Base-by-base conservation (phyloP, 2,113 vertebrate species). In the Hippocampus abdominalis region DNA sequence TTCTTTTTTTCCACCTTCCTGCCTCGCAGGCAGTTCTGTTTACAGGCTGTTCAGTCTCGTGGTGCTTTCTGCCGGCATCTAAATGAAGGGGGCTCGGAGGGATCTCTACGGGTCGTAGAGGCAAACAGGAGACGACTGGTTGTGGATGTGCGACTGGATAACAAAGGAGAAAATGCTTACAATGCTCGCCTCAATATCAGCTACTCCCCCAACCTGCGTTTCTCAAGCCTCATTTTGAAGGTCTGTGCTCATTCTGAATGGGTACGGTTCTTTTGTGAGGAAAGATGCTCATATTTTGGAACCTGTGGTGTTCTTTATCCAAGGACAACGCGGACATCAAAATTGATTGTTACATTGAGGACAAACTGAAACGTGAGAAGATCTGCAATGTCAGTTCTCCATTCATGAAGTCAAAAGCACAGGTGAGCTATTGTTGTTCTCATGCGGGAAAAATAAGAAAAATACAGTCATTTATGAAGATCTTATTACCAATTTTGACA, bases 141-240 rank as follows among this genome's bases (percentile, higher is more conserved):
- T 0, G 87, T 98, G 78, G 96, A 98, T 7, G 93, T 92, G 0
- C 51, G 51, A 1, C 87, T 99, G 87, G 96, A 96, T 76, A 99
- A 99, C 91, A 90, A 90, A 11, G 96, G 96, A 0, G 97, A 99
- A 70, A 98, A 98, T 0, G 95, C 97, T 51, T 99, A 99, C 76
- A 92, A 87, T 64, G 86, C 96, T 0, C 62, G 89, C 8, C 92
- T 99, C 4, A 96, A 96, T 74, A 94, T 98, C 85, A 94, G 94
- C 39, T 93, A 93, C 91, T 95, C 95, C 2, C 87, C 89, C 44
- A 98, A 98, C 78, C 94, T 99, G 4, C 94, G 92, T 73, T 92
- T 98, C 0, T 96, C 96, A 64, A 98, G 94, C 88, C 75, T 98
- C 66, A 91, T 96, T 44, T 89, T 94, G 68, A 95, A 94, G 94